Conservation (phyloP, 2,888 invertebrate species). For the Protula sp. region DNA sequence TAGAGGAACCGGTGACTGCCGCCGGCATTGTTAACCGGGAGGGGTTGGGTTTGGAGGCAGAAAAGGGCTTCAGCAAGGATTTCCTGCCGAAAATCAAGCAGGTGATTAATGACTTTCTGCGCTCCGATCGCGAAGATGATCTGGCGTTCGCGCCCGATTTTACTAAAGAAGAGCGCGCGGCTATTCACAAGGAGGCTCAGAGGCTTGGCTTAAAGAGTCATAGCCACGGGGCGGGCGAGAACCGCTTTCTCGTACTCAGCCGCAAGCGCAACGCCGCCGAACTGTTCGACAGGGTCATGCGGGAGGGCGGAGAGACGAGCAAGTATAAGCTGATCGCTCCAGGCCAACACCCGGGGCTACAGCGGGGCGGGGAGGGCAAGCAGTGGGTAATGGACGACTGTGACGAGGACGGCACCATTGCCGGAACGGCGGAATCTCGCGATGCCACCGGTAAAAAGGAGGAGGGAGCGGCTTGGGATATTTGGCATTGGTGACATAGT, state of each 20-base stretch:
- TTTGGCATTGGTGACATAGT: no score
- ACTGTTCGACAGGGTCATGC: conserved; percentile 55
- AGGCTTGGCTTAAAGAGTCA: conserved; percentile 57
- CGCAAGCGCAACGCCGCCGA: conserved; percentile 55
- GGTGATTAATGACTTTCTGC: conserved; percentile 44
- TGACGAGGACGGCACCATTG: neutral
- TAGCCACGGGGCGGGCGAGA: conserved; percentile 56
- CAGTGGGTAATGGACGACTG: neutral
- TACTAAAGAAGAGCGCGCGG: conserved; percentile 53
- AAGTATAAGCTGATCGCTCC: conserved; percentile 19
- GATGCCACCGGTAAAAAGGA: neutral
- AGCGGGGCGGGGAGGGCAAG: neutral
- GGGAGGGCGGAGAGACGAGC: conserved; percentile 20
- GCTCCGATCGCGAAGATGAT: conserved; percentile 45
- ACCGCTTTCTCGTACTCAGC: conserved; percentile 58
- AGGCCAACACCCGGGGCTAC: neutral
- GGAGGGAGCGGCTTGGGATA: neutral
- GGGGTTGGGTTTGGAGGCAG: conserved; percentile 42
- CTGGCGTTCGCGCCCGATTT: conserved; percentile 54
- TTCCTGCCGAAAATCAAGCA: conserved; percentile 36
- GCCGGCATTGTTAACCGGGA: conserved; percentile 35
- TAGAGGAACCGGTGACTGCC: conserved; percentile 60
- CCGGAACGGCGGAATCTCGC: neutral
- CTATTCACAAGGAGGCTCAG: conserved; percentile 50
- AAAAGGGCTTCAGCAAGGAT: conserved; percentile 29